Base-by-base conservation (phyloP, 1,140 invertebrate genomes). In the Dufourea novaeangliae region DNA sequence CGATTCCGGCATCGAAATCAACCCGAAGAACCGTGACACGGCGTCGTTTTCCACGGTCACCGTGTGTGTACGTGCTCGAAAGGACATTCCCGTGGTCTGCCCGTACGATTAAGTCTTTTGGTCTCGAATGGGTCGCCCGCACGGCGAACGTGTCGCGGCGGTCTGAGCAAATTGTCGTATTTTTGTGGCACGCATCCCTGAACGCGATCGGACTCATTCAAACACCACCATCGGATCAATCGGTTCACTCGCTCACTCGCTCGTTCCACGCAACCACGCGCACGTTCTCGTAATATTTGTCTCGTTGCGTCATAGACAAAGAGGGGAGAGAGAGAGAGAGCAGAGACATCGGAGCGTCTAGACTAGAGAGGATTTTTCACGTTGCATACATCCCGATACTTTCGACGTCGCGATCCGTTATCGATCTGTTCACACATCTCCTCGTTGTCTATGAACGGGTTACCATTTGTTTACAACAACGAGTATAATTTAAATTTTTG, bases 81-180 rank as follows among this genome's bases (percentile, higher is more conserved):
- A 67, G 70, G 77, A 83, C 70, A 75, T 64, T 83, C 46, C 80
- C 76, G 80, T 88, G 86, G 86, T 88, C 86, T 86, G 87, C 83
- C 87, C 86, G 87, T 89, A 89, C 86, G 85, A 87, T 87, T 91
- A n/a, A 91, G 90, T 90, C 90, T 89, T 90, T 91, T 92, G 91
- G 89, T 92, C 90, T 91, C 91, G 87, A 89, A 91, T 90, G 89
- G 88, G 87, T 91, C 86, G 82, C 80, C 86, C 87, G 85, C 87
- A n/a, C 86, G 72, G 80, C 86, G 84, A 88, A 85, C 82, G 77
- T 83, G 78, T 89, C 88, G 87, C 74, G 89, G 88, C 87, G 84
- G 87, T 88, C 89, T 91, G 91, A 92, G 91, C 90, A 92, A 92
- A 90, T 91, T 88, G 88, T 92, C 89, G 88, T 90, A 91, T n/a